A percentile compares a stretch with the other conserved stretches of the same genome.
Conservation (phyloP, 1,140 invertebrate genomes). For the Hormaphis cornu region DNA sequence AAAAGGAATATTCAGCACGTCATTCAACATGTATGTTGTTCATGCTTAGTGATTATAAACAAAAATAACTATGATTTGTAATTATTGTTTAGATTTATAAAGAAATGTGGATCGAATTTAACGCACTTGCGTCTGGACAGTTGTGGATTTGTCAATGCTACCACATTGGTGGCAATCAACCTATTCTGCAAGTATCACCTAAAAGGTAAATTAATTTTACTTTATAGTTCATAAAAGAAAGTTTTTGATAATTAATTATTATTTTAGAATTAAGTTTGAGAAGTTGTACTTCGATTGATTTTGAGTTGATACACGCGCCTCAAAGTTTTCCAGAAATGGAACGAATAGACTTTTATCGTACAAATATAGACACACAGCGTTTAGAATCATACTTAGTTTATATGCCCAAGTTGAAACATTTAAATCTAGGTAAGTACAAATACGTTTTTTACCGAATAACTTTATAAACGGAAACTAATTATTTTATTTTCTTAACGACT, state of each 20-base stretch:
- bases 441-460: background rate
- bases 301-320: background rate
- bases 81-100: slow-evolving; percentile 53
- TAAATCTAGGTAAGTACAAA: slow-evolving; percentile 54
- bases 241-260: background rate
- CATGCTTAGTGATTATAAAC: slow-evolving; percentile 37
- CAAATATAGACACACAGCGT: slow-evolving; percentile 52
- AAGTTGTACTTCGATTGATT: slow-evolving; percentile 44
- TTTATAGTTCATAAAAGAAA: background rate
- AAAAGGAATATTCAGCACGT: slow-evolving; percentile 47
- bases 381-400: slow-evolving; percentile 55
- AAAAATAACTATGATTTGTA: background rate
- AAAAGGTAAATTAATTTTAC: background rate
- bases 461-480: background rate
- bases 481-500: slow-evolving; percentile 33
- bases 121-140: slow-evolving; percentile 63
- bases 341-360: slow-evolving; percentile 67
- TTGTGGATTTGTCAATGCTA: slow-evolving; percentile 62
- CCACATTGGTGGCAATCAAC: background rate
- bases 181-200: background rate
- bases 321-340: slow-evolving; percentile 47
- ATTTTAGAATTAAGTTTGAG: slow-evolving; percentile 54
- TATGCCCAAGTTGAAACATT: slow-evolving; percentile 58
- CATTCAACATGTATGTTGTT: slow-evolving; percentile 51
- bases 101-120: slow-evolving; percentile 53